These are phyloP conservation scores for Zaprionus taronus DNA, from an alignment of 1,140 invertebrate genomes.

Conservation along the genomic window DNA sequence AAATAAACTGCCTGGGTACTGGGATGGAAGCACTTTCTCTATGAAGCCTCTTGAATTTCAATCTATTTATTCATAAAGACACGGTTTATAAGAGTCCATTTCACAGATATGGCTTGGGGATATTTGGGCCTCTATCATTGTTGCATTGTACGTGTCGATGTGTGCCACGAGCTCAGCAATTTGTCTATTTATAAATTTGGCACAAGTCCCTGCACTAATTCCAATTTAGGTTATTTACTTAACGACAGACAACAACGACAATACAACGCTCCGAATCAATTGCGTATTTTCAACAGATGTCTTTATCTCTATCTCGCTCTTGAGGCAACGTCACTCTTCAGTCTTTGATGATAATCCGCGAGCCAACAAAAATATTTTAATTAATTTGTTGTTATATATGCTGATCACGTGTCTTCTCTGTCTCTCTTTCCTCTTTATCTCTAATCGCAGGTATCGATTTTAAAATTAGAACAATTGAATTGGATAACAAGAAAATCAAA, in stretches of 20 bases:
- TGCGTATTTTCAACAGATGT: constrained; percentile 60
- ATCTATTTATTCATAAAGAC: not conserved
- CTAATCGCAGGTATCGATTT: constrained; percentile 96
- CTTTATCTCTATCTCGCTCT: constrained; percentile 19
- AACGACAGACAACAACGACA: constrained; percentile 38
- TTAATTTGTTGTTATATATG: constrained; percentile 44
- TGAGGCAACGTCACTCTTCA: constrained; percentile 7
- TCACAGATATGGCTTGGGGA: not conserved
- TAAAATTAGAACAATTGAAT: constrained; percentile 99
- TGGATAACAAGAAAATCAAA: constrained; percentile 99
- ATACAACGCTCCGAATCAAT: constrained; percentile 67
- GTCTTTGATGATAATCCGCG: constrained; percentile 30
- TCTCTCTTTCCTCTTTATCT: constrained; percentile 35
- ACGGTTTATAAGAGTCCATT: constrained; percentile 17
- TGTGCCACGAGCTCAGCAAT: constrained; percentile 46
- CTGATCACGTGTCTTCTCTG: constrained; percentile 44
- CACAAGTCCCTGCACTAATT: constrained; percentile 66
- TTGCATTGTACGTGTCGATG: not conserved
- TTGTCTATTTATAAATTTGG: constrained; percentile 75
- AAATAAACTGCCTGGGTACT: too few species aligned
- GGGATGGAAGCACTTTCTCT: not conserved
- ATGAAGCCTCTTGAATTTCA: not conserved
- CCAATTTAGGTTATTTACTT: constrained; percentile 70
- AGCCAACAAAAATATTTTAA: constrained; percentile 58
- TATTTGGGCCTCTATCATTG: not conserved